phyloP scores from a whole-genome alignment of 1,140 invertebrate species.

The Drosophila nannoptera region DNA sequence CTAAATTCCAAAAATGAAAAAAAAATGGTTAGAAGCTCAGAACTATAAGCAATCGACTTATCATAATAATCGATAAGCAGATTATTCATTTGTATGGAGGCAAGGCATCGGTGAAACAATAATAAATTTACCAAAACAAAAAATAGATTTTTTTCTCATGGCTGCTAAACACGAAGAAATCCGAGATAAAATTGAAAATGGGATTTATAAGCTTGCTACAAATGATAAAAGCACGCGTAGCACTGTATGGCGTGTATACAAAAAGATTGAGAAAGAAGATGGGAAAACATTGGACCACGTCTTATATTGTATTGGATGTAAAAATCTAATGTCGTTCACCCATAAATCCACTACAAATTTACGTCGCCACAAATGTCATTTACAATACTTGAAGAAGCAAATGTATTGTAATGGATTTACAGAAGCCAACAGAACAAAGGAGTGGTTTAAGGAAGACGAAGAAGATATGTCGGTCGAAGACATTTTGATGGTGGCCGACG shows the following conservation, averaged over 20 bases:
- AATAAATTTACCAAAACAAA: constrained; percentile 39
- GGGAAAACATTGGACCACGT: constrained; percentile 53
- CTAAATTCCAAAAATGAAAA: background rate
- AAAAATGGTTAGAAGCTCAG: no score
- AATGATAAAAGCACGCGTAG: constrained; percentile 59
- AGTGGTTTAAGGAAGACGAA: constrained; percentile 34
- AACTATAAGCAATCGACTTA: background rate
- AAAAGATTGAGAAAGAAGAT: constrained; percentile 58
- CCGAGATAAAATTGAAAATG: constrained; percentile 58
- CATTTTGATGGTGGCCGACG: constrained; percentile 18
- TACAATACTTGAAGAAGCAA: constrained; percentile 57
- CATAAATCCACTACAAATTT: constrained; percentile 64
- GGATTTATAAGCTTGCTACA: constrained; percentile 48
- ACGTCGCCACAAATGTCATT: constrained; percentile 55
- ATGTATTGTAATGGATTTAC: constrained; percentile 2
- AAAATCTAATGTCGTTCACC: constrained; percentile 55
- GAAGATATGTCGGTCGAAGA: constrained; percentile 32
- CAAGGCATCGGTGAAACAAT: constrained; percentile 24
- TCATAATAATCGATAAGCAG: no score
- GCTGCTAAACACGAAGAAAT: constrained; percentile 53
- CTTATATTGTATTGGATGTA: constrained; percentile 56
- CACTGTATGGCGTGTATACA: constrained; percentile 61
- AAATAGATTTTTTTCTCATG: constrained; percentile 24
- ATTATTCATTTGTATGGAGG: constrained; percentile 6
- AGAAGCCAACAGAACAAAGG: constrained; percentile 18